Evolutionary conservation across 2,888 invertebrate species (phyloP), one percentile per base, ranked within the genome.

Genomic region (Disparrhopalites patrizii): DNA sequence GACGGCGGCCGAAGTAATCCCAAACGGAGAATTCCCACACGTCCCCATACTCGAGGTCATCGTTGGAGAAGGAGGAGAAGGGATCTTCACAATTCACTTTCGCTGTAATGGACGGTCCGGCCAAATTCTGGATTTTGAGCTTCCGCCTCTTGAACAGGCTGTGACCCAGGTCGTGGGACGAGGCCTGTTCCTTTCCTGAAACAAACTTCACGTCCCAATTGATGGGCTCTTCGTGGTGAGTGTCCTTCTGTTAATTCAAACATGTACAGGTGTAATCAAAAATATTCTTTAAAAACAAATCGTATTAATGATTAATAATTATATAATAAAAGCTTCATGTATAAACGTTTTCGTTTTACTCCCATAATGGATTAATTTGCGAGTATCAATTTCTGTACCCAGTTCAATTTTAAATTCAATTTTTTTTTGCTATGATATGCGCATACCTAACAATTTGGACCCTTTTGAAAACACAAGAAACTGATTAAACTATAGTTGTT

Each of bases 131-230:
- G 13, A 74, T 66, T 50, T 67, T 71, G 3, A 74, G 65, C 43
- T 66, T 58, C 30, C 71, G 68, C 15, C 68, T 62, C 62, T 71
- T 67, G 51, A 73, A 70, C n/a, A 68, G 52, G 13, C 68, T 66
- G 51, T 71, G 65, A 47, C 69, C 70, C 30, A 68, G 70, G 28
- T 74, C 74, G 8, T 70, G 52, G 20, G 69, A 55, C 15, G 70
- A 58, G 5, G 66, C 71, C 7, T 65, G 58, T 51, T 73, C 73
- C 58, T 74, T 74, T 28, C 74, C 74, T 13, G 74, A 74, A 18
- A 65, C 66, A 36, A 73, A 74, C n/a, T 72, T 66, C 7, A 74
- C 74, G 20, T 70, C 61, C 63, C 63, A 67, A 43, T 67, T 57
- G 2, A 58, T 33, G 1, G 67, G 67, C 25, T 54, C 63, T 54